Evolutionary conservation across 2,888 invertebrate genomes (phyloP).

Genomic region (Coelopa pilipes): DNA sequence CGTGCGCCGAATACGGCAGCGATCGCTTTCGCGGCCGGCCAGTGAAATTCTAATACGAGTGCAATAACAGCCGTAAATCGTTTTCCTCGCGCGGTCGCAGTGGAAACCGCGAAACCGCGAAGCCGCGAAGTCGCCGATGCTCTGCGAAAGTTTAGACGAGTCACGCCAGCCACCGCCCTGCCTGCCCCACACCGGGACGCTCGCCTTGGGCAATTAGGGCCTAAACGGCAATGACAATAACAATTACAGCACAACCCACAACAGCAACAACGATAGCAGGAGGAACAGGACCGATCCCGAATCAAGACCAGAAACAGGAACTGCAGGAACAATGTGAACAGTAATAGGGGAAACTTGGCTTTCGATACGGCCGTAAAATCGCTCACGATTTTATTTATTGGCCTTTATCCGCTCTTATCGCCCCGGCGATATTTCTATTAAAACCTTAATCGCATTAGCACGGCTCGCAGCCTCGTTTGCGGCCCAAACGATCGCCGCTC

Average conservation of each 20-base stretch:
- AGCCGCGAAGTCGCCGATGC: slow-evolving; percentile 2
- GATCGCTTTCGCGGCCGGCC: not conserved
- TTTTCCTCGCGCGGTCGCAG: not conserved
- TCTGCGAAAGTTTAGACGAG: not conserved
- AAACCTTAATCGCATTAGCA: not conserved
- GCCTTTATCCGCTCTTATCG: not conserved
- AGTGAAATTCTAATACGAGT: slow-evolving; percentile 14
- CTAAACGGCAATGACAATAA: not conserved
- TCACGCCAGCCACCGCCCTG: not conserved
- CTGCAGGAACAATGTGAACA: not conserved
- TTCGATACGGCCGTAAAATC: not conserved
- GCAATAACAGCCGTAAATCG: not conserved
- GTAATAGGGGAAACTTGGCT: not conserved
- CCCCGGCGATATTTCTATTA: not conserved
- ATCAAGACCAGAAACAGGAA: not conserved
- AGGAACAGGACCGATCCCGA: no score
- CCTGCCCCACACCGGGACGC: not conserved
- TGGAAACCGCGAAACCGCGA: slow-evolving; percentile 17
- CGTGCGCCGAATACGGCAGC: not conserved
- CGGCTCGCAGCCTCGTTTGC: no score
- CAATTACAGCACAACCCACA: no score
- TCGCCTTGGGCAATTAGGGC: not conserved
- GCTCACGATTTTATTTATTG: not conserved
- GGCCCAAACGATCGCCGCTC: no score
- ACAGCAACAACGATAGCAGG: no score